phyloP scores from a whole-genome alignment of 2,113 vertebrate genomes.

The Platycercus adscitus region DNA sequence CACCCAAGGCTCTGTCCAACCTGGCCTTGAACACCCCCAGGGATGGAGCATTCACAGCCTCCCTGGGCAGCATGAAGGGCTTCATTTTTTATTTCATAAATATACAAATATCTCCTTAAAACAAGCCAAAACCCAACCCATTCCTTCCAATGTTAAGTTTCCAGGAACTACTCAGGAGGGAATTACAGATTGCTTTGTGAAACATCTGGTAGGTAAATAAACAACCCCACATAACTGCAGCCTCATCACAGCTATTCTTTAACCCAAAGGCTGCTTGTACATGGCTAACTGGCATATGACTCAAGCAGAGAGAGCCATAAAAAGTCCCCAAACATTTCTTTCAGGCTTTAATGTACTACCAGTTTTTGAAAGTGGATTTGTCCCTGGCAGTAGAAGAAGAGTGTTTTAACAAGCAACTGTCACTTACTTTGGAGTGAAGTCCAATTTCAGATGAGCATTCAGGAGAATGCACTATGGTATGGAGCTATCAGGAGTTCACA shows the following conservation, averaged over 20 bases:
- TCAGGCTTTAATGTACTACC: not conserved
- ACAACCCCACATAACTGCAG: not conserved
- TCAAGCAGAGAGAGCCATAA: not conserved
- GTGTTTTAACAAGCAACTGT: not conserved
- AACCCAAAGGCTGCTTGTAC: not conserved
- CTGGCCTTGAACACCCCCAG: too few relatives aligned
- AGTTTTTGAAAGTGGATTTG: not conserved
- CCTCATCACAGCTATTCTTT: not conserved
- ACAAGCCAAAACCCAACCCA: not conserved
- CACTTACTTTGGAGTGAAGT: not conserved
- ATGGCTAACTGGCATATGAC: not conserved
- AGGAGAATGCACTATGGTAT: not conserved
- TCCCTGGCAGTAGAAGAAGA: not conserved
- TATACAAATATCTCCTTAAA: not conserved
- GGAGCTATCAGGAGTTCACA: not conserved
- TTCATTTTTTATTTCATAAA: not conserved
- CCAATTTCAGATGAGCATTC: not conserved
- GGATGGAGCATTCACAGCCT: too few relatives aligned
- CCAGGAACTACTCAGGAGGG: not conserved
- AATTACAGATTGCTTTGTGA: not conserved
- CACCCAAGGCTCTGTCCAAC: too few relatives aligned
- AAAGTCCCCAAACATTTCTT: not conserved
- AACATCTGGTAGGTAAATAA: not conserved
- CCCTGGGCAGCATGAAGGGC: not conserved
- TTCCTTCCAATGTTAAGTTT: not conserved